Conservation (phyloP, 2,888 invertebrate genomes). For the Galerucella calmariensis region DNA sequence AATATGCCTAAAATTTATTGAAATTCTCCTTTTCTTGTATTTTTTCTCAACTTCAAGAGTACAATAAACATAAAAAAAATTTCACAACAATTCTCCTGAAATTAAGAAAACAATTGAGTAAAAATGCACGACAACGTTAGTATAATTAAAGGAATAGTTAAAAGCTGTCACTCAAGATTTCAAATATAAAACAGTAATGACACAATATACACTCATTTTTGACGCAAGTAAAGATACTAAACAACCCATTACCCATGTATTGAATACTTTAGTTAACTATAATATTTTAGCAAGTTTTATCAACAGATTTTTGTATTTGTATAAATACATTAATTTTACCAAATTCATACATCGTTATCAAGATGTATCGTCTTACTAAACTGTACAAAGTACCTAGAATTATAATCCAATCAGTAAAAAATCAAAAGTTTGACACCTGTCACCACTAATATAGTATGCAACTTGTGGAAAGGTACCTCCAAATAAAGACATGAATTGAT, state of each 20-base stretch:
- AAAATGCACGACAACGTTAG: constrained; percentile 24
- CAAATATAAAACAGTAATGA: not conserved
- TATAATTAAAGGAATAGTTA: not conserved
- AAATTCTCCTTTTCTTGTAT: constrained; percentile 22
- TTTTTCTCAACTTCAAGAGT: constrained; percentile 27
- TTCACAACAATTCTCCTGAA: constrained; percentile 11
- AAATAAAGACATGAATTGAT: too few relatives aligned
- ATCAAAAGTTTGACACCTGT: too few relatives aligned
- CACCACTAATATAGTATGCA: too few relatives aligned
- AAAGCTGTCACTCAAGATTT: constrained; percentile 3
- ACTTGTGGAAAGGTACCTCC: too few relatives aligned
- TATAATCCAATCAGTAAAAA: too few relatives aligned
- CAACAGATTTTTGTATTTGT: not conserved
- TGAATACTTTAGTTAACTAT: not conserved
- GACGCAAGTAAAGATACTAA: not conserved
- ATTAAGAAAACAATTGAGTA: constrained; percentile 24
- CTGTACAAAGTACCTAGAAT: too few relatives aligned
- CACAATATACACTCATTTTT: not conserved
- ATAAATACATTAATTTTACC: not conserved
- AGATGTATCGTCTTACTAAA: too few relatives aligned
- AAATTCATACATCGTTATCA: not conserved
- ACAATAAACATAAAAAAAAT: constrained; percentile 6
- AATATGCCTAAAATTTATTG: not conserved
- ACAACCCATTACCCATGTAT: not conserved
- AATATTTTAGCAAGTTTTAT: not conserved